Percentiles rank a stretch among this genome's conserved stretches.
Conservation (phyloP, 2,888 invertebrate species). For the Drosophila yooni region DNA sequence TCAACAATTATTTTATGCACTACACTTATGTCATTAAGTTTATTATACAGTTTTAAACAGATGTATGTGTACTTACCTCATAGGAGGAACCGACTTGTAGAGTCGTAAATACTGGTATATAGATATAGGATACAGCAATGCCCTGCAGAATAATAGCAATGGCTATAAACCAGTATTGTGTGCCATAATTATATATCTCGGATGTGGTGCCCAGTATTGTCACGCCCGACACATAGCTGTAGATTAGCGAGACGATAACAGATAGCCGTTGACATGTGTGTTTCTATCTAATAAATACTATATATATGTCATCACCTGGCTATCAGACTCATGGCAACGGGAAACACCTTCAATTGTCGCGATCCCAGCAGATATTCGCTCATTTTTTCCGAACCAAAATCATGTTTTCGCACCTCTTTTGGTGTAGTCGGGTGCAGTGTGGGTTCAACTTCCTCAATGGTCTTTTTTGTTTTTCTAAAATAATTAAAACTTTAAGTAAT, state of each 20-base stretch:
- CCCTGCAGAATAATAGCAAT: constrained; percentile 90
- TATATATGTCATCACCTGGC: constrained; percentile 88
- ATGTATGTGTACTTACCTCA: constrained; percentile 87
- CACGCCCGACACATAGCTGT: constrained; percentile 94
- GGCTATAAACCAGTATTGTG: constrained; percentile 92
- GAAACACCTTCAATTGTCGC: constrained; percentile 90
- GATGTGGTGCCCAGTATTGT: constrained; percentile 94
- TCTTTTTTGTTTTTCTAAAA: constrained; percentile 58
- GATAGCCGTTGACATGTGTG: constrained; percentile 25
- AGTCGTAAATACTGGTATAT: constrained; percentile 92
- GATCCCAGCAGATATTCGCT: constrained; percentile 92
- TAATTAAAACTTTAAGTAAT: not conserved
- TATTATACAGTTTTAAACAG: constrained; percentile 13
- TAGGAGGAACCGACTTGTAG: constrained; percentile 92
- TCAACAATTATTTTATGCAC: constrained; percentile 28
- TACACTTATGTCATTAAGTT: constrained; percentile 24
- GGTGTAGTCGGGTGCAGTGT: constrained; percentile 37
- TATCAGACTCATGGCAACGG: constrained; percentile 94
- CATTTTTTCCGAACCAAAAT: constrained; percentile 86
- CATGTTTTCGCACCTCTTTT: constrained; percentile 51
- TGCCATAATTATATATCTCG: constrained; percentile 94
- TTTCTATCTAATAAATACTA: not conserved
- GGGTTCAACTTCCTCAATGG: constrained; percentile 53
- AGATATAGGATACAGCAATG: constrained; percentile 88
- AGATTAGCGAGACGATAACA: constrained; percentile 36